Evolutionary conservation across 2,113 vertebrate species (phyloP).

Genomic region (Shinisaurus crocodilurus): DNA sequence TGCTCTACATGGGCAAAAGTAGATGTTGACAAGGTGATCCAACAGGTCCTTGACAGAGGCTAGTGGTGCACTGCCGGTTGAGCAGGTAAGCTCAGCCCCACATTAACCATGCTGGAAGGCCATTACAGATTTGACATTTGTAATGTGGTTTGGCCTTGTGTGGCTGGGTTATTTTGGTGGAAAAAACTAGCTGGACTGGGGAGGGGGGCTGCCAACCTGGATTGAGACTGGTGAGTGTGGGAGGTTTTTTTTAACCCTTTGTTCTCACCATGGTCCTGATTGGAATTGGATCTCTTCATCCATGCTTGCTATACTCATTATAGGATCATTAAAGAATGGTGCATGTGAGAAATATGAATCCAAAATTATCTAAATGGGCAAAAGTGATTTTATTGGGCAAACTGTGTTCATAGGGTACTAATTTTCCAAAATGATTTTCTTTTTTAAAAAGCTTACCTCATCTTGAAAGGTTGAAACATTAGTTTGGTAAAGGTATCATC

Average conservation of each 20-base stretch:
- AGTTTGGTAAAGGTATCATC: not conserved
- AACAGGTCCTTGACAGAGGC: no score
- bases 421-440: not conserved
- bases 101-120: not conserved
- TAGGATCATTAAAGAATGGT: not conserved
- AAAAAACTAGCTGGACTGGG: not conserved
- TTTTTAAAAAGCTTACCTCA: not conserved
- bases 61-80: no score
- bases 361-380: not conserved
- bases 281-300: not conserved
- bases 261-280: not conserved
- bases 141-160: not conserved
- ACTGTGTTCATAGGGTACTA: no score
- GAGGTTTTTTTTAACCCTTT: not conserved
- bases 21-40: no score
- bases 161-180: not conserved
- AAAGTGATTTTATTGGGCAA: not conserved
- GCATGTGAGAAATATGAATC: not conserved
- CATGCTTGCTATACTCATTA: rapidly evolving
- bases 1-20: no score
- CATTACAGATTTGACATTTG: not conserved
- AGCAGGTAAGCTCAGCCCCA: no score
- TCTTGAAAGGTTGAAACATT: not conserved
- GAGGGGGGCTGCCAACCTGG: not conserved
- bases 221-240: not conserved